These are phyloP conservation scores for Drosophila equinoxialis DNA, from an alignment of 1,140 invertebrate species.

Conservation along the genomic window DNA sequence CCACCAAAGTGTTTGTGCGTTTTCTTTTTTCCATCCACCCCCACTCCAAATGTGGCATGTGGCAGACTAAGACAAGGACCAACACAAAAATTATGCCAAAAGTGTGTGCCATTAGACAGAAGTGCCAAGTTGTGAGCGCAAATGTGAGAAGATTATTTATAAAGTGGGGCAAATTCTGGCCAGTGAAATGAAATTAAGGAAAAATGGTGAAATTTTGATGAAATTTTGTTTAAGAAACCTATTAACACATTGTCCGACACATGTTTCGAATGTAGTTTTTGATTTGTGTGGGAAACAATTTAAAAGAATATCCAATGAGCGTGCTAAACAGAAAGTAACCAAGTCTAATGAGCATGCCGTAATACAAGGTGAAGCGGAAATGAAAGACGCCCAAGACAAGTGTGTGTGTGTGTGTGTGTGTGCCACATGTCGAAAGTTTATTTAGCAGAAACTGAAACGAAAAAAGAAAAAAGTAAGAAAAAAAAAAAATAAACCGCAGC, in stretches of 20 bases:
- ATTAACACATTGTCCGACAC: no score
- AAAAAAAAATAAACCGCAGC: not conserved
- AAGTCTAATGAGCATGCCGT: conserved; percentile 10
- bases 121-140: conserved; percentile 7
- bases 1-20: not conserved
- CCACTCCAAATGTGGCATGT: not conserved
- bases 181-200: no score
- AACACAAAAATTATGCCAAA: conserved; percentile 1
- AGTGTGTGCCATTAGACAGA: conserved; percentile 9
- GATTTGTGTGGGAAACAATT: not conserved
- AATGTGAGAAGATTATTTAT: conserved; percentile 2
- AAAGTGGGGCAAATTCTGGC: not conserved
- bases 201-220: no score
- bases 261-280: no score
- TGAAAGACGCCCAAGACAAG: conserved; percentile 11
- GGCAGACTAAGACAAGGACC: not conserved
- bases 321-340: not conserved
- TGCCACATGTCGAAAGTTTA: conserved; percentile 26
- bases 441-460: conserved; percentile 17
- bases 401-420: not conserved
- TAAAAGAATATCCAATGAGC: conserved; percentile 2
- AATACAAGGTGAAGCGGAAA: conserved; percentile 18
- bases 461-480: not conserved
- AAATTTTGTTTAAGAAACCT: no score
- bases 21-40: not conserved